Conservation (phyloP, 2,113 vertebrate species). For the Smithornis capensis region DNA sequence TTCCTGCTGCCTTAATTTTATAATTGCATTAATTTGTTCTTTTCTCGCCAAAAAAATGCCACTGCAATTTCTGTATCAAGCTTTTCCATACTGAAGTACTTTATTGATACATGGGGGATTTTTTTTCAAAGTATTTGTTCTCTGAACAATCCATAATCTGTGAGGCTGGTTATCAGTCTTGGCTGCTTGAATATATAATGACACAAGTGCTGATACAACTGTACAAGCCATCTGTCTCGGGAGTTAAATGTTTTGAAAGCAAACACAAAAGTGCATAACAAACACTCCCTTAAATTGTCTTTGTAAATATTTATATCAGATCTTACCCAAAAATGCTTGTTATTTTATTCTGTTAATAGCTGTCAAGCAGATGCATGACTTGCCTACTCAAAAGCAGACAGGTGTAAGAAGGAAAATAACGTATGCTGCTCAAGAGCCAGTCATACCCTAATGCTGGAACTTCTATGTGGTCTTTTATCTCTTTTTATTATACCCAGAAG, state of each 20-base stretch:
- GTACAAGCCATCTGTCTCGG: constrained; percentile 64
- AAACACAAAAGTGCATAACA: constrained; percentile 53
- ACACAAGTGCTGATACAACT: constrained; percentile 54
- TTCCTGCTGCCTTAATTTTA: constrained; percentile 52
- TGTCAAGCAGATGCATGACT: constrained; percentile 38
- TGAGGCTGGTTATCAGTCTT: constrained; percentile 49
- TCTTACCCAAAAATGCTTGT: constrained; percentile 9
- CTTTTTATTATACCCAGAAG: constrained; percentile 49
- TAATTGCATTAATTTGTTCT: constrained; percentile 30
- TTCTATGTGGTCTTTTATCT: constrained; percentile 44
- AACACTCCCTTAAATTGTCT: constrained; percentile 51
- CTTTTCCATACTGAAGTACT: constrained; percentile 42
- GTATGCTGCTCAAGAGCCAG: not conserved
- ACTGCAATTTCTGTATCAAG: constrained; percentile 1
- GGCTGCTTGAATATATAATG: constrained; percentile 65
- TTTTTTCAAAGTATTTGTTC: constrained; percentile 35
- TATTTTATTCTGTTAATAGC: constrained; percentile 50
- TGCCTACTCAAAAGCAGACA: constrained; percentile 14
- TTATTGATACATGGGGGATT: not conserved
- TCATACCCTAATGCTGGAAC: not conserved
- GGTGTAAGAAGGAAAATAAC: constrained; percentile 30
- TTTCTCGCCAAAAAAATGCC: constrained; percentile 48
- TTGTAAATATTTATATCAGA: constrained; percentile 65
- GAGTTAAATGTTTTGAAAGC: constrained; percentile 67
- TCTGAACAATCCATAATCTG: constrained; percentile 28